A percentile compares a stretch with the other conserved stretches of the same genome.
Evolutionary conservation across 2,113 vertebrate species (phyloP).

Genomic region (Formicarius rufipectus): DNA sequence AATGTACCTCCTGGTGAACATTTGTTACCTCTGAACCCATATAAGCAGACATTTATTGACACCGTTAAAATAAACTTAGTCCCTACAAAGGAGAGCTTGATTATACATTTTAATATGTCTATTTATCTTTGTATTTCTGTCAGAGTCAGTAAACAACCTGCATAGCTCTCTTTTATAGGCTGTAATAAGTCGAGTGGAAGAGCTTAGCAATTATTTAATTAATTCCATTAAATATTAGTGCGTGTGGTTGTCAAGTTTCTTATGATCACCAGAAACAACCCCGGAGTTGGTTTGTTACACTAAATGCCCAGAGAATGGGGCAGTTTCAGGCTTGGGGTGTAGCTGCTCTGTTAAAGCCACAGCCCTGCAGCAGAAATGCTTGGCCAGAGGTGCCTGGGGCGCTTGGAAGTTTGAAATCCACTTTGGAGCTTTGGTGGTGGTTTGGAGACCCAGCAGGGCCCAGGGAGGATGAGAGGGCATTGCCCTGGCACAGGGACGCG

Average conservation of each 20-base stretch:
- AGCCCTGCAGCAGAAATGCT: neutral
- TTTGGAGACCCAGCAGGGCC: neutral
- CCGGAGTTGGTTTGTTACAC: neutral
- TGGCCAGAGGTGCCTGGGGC: fast-evolving
- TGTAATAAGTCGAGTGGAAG: neutral
- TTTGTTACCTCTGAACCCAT: neutral
- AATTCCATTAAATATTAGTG: constrained; percentile 44
- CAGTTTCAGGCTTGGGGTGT: neutral
- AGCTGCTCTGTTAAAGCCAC: neutral
- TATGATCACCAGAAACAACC: neutral
- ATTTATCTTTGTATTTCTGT: constrained; percentile 55
- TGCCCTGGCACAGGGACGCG: neutral
- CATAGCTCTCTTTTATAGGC: constrained; percentile 30
- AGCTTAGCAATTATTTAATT: constrained; percentile 22
- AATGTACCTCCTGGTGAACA: constrained; percentile 29
- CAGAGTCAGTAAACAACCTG: constrained; percentile 32
- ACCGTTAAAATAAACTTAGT: constrained; percentile 53
- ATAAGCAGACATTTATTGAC: constrained; percentile 47
- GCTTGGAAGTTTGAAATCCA: neutral
- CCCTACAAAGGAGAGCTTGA: constrained; percentile 12
- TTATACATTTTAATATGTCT: constrained; percentile 51
- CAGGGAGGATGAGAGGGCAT: neutral
- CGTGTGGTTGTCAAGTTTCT: neutral
- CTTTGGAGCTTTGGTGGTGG: fast-evolving
- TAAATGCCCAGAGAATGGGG: neutral